Conservation (phyloP, 1,140 invertebrate species). For the Lerema accius region DNA sequence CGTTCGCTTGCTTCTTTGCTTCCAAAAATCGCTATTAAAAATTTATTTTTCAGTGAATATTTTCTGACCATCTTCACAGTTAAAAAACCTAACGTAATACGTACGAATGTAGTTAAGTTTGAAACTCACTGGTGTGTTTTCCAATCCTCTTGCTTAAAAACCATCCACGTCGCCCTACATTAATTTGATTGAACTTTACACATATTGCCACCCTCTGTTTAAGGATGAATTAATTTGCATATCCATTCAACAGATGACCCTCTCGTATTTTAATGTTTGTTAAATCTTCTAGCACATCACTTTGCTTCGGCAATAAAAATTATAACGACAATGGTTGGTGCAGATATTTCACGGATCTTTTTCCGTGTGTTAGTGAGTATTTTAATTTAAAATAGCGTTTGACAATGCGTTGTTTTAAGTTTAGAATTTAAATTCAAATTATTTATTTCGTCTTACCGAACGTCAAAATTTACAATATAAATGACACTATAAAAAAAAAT, state of each 20-base stretch:
- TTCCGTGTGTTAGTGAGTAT: neutral
- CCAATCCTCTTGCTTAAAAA: slow-evolving; percentile 18
- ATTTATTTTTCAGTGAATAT: too few relatives aligned
- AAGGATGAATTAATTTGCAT: slow-evolving; percentile 65
- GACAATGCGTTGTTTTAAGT: too few relatives aligned
- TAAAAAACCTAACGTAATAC: too few relatives aligned
- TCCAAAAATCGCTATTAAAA: too few relatives aligned
- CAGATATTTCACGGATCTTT: neutral
- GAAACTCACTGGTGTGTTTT: neutral
- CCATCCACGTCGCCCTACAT: slow-evolving; percentile 32
- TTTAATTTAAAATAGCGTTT: too few relatives aligned
- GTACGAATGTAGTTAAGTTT: too few relatives aligned
- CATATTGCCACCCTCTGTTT: slow-evolving; percentile 52
- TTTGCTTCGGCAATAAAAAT: slow-evolving; percentile 40
- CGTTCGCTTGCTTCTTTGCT: too few relatives aligned
- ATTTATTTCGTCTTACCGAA: too few relatives aligned
- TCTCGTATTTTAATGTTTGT: slow-evolving; percentile 27
- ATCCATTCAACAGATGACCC: slow-evolving; percentile 48
- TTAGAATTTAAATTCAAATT: too few relatives aligned
- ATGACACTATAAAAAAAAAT: too few relatives aligned
- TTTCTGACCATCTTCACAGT: too few relatives aligned
- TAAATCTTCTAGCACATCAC: slow-evolving; percentile 43
- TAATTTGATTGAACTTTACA: slow-evolving; percentile 59
- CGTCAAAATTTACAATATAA: too few relatives aligned
- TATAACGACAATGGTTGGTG: slow-evolving; percentile 1